Percentiles rank a stretch among this genome's conserved stretches.
These are phyloP conservation scores for Sphecodes monilicornis DNA, from an alignment of 2,888 invertebrate species.

Conservation along the genomic window DNA sequence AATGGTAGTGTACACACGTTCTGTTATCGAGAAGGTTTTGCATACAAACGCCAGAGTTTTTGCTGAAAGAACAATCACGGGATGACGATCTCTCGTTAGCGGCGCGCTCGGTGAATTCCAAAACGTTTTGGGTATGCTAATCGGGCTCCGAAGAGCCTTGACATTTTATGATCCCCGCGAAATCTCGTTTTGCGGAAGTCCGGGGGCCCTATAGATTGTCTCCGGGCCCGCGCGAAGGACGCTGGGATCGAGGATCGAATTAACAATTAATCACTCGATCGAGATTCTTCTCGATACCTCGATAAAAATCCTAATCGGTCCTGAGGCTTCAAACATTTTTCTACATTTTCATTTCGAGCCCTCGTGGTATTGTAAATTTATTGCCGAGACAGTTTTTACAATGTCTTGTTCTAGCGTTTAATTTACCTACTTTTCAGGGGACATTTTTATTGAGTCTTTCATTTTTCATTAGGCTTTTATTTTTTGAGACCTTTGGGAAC, in stretches of 20 bases:
- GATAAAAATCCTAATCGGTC: not conserved
- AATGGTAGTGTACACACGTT: not conserved
- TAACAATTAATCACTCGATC: conserved; percentile 6
- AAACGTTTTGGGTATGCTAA: not conserved
- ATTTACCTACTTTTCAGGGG: not conserved
- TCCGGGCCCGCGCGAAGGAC: conserved; percentile 36
- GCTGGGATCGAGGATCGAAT: conserved; percentile 43
- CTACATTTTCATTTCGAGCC: not conserved
- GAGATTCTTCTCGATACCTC: not conserved
- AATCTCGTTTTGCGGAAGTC: conserved; percentile 33
- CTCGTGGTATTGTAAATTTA: not conserved
- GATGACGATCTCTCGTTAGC: not conserved
- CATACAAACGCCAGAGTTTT: not conserved
- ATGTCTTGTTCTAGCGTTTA: not conserved
- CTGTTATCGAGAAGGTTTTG: not conserved
- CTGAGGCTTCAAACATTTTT: no score
- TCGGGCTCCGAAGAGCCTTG: conserved; percentile 10
- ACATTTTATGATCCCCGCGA: conserved; percentile 34
- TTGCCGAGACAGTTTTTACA: not conserved
- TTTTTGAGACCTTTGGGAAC: not conserved
- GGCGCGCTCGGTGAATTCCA: not conserved
- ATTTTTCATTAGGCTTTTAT: no score
- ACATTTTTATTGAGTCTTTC: not conserved
- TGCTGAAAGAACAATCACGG: not conserved
- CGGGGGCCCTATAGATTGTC: not conserved